Percentiles rank a stretch among this genome's conserved stretches.
These are phyloP conservation scores for Butastur rufipennis DNA, from an alignment of 2,113 vertebrate species.

Conservation along the genomic window DNA sequence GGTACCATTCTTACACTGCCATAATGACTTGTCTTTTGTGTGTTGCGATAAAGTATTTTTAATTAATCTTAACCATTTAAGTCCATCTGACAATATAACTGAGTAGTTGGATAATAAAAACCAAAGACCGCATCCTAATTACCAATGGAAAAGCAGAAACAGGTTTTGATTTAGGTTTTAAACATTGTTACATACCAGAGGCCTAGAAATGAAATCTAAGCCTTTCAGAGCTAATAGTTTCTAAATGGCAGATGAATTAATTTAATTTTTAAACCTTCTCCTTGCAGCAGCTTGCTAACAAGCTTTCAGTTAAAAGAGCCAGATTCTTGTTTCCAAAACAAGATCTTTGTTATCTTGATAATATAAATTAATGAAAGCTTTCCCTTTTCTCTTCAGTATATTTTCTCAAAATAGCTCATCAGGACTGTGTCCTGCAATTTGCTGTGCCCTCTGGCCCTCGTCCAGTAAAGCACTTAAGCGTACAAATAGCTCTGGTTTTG, in stretches of 20 bases:
- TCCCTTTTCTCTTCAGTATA: background rate
- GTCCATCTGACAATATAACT: background rate
- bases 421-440: background rate
- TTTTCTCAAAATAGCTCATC: background rate
- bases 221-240: background rate
- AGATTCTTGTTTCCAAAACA: background rate
- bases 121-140: background rate
- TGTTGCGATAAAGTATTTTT: background rate
- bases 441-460: background rate
- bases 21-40: background rate
- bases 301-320: background rate
- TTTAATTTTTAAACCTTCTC: background rate
- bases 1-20: rapidly evolving
- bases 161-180: background rate
- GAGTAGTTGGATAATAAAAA: background rate
- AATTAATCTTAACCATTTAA: background rate
- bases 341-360: background rate
- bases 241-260: background rate
- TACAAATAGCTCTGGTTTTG: background rate
- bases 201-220: background rate
- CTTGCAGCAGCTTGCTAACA: background rate
- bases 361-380: background rate
- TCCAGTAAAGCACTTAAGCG: background rate
- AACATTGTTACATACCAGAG: background rate
- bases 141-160: background rate